These are phyloP conservation scores for Cassiopea xamachana DNA, from an alignment of 30 jellyfish, hydroid and myxozoan genomes.

Conservation along the genomic window DNA sequence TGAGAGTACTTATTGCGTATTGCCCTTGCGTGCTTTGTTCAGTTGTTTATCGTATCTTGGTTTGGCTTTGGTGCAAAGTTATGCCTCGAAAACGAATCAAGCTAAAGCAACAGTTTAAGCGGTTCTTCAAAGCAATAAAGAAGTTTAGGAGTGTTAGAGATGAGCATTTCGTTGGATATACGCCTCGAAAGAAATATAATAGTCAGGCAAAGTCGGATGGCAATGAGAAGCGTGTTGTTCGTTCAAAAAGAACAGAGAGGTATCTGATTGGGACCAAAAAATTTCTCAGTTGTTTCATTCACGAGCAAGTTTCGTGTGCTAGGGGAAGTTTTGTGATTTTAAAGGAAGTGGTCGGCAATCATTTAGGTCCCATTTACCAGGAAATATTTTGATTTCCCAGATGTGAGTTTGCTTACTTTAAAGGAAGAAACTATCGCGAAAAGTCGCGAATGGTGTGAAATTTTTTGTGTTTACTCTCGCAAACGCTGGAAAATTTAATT, in stretches of 20 bases:
- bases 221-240: background rate
- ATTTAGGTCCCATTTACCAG: too few species aligned
- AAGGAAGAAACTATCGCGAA: too few species aligned
- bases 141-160: background rate
- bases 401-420: too few species aligned
- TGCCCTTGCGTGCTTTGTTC: background rate
- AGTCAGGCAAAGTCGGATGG: background rate
- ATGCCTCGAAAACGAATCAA: background rate
- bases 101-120: background rate
- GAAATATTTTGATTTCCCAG: too few species aligned
- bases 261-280: background rate
- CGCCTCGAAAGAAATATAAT: background rate
- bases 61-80: background rate
- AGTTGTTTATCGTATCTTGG: background rate
- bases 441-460: too few species aligned
- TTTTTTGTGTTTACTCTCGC: too few species aligned
- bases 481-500: too few species aligned
- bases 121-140: conserved; percentile 2
- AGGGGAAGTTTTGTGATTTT: too few species aligned
- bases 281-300: background rate
- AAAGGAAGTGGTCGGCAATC: too few species aligned
- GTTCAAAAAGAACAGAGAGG: background rate
- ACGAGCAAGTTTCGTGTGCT: too few species aligned
- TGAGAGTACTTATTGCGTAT: background rate
- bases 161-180: background rate